Percentiles rank a stretch among this genome's conserved stretches.
Evolutionary conservation across 2,888 invertebrate genomes (phyloP).

Genomic region (Tribolium freemani): DNA sequence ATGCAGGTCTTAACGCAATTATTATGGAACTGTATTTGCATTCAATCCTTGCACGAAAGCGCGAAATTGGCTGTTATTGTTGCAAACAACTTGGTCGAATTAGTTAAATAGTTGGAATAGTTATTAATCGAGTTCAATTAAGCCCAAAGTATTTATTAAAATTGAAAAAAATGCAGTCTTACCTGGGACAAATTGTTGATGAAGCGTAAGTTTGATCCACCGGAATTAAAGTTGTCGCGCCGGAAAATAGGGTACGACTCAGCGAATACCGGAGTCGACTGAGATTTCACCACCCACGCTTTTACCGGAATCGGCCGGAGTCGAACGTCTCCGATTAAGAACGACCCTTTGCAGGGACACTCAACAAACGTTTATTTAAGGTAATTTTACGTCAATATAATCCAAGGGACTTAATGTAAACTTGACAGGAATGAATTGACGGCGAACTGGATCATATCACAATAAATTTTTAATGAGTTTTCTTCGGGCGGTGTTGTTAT

Average conservation of each 20-base stretch:
- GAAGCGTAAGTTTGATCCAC: background rate
- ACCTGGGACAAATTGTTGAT: background rate
- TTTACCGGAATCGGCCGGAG: slow-evolving; percentile 15
- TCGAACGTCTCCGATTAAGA: slow-evolving; percentile 2
- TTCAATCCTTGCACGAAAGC: background rate
- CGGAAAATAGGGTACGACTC: slow-evolving; percentile 31
- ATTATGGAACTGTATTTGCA: background rate
- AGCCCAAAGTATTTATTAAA: too few species aligned
- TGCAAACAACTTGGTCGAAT: background rate
- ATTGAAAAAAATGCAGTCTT: background rate
- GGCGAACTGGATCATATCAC: background rate
- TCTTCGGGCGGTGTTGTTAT: background rate
- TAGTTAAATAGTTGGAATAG: background rate
- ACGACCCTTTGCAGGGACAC: slow-evolving; percentile 11
- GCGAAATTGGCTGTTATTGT: background rate
- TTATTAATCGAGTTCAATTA: too few species aligned
- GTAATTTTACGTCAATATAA: slow-evolving; percentile 25
- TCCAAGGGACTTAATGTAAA: background rate
- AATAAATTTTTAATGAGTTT: background rate
- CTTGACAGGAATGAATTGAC: background rate
- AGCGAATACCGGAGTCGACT: slow-evolving; percentile 34
- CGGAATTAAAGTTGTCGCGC: slow-evolving; percentile 20
- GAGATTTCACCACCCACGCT: slow-evolving; percentile 40
- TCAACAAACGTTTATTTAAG: slow-evolving; percentile 25
- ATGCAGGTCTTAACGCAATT: background rate